phyloP scores from a whole-genome alignment of 1,140 invertebrate species.

The Drosophila nasuta region DNA sequence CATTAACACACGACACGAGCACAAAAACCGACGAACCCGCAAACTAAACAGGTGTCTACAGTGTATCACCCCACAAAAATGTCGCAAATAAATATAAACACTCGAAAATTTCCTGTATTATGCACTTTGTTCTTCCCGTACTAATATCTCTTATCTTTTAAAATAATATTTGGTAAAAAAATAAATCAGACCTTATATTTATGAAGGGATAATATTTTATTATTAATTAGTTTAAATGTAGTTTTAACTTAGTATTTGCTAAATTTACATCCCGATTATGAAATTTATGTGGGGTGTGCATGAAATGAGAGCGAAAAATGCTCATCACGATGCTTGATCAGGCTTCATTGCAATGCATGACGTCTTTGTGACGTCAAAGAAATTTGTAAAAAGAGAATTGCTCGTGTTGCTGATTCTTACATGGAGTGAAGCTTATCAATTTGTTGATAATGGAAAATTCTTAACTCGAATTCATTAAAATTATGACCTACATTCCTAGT shows the following conservation, averaged over 20 bases:
- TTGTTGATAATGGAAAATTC: not conserved
- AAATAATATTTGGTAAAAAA: too few relatives aligned
- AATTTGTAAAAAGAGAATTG: not conserved
- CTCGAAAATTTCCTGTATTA: not conserved
- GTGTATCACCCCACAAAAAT: slow-evolving; percentile 17
- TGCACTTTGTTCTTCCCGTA: too few relatives aligned
- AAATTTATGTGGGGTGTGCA: slow-evolving; percentile 31
- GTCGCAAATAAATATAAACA: not conserved
- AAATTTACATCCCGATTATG: not conserved
- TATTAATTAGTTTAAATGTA: too few relatives aligned
- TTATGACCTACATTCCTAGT: not conserved
- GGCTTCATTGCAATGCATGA: not conserved
- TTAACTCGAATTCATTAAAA: not conserved
- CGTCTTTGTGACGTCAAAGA: not conserved
- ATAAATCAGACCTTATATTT: too few relatives aligned
- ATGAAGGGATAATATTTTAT: too few relatives aligned
- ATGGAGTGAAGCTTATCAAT: not conserved
- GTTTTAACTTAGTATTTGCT: not conserved
- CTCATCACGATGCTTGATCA: not conserved
- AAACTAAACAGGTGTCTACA: slow-evolving; percentile 8
- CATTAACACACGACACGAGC: slow-evolving; percentile 39
- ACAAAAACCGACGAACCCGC: slow-evolving; percentile 1
- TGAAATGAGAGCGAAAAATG: not conserved
- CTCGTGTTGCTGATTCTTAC: not conserved
- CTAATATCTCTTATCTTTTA: too few relatives aligned